Percentiles rank a stretch among this genome's conserved stretches.
Evolutionary conservation across 2,888 invertebrate species (phyloP).

Genomic region (Leptodirus hochenwartii): DNA sequence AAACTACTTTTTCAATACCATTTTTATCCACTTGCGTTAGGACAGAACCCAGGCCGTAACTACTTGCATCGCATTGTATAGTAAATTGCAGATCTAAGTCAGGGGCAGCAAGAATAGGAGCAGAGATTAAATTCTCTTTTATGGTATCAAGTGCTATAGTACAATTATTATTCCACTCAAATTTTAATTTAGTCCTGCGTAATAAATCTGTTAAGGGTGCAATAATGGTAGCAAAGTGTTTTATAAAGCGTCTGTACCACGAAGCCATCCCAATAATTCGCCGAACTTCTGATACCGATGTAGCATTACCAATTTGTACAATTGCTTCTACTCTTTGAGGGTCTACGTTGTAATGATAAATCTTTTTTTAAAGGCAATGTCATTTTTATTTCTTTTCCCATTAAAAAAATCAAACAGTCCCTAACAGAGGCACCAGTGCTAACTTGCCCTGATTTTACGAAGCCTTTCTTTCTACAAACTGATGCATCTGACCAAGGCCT

Average conservation of each 20-base stretch:
- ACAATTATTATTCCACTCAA: conserved; percentile 7
- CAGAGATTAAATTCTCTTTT: conserved; percentile 8
- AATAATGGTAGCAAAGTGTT: conserved; percentile 7
- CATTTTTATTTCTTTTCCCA: no score
- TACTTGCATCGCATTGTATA: conserved; percentile 10
- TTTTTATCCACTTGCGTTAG: conserved; percentile 8
- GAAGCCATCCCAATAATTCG: conserved; percentile 8
- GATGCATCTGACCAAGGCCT: conserved; percentile 13
- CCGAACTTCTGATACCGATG: no score
- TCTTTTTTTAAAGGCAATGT: no score
- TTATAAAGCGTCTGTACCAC: conserved; percentile 9
- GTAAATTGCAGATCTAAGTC: conserved; percentile 9
- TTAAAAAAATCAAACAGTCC: conserved; percentile 6
- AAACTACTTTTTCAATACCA: conserved; percentile 6
- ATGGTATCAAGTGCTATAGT: conserved; percentile 6
- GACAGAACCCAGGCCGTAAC: conserved; percentile 9
- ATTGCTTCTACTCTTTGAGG: no score
- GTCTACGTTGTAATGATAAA: no score
- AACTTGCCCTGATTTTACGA: conserved; percentile 12
- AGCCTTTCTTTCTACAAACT: conserved; percentile 9
- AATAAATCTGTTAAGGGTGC: conserved; percentile 7
- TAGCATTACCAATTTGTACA: no score
- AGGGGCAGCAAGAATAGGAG: conserved; percentile 9
- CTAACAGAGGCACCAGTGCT: conserved; percentile 11
- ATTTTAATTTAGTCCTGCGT: conserved; percentile 6